A percentile compares a stretch with the other conserved stretches of the same genome.
Conservation (phyloP, 2,888 invertebrate genomes). For the Calameuta idolon region DNA sequence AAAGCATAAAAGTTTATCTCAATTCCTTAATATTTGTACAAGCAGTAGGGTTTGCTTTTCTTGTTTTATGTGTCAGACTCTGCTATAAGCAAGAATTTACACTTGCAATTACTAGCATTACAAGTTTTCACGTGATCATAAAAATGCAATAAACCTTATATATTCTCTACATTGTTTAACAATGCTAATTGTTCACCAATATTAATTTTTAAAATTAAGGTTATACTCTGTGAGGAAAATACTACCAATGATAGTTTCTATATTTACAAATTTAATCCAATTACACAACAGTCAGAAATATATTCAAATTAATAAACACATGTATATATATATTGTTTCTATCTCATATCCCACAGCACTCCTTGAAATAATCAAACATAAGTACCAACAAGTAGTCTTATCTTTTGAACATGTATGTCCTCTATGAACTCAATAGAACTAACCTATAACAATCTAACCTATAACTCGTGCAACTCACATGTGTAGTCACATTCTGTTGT, state of each 20-base stretch:
- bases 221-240: not conserved
- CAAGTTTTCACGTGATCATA: not conserved
- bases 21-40: constrained; percentile 5
- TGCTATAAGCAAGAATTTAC: not conserved
- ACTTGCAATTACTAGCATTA: not conserved
- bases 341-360: not conserved
- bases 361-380: not conserved
- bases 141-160: not conserved
- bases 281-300: not conserved
- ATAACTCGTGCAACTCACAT: not conserved
- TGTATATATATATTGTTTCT: not conserved
- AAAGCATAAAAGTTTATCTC: constrained; percentile 3
- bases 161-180: not conserved
- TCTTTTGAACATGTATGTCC: not conserved
- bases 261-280: not conserved
- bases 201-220: not conserved
- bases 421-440: not conserved
- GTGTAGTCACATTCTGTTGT: not conserved
- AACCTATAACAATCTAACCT: not conserved
- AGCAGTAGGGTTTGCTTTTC: not conserved
- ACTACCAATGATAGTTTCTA: not conserved
- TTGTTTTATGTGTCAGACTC: not conserved
- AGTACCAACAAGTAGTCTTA: not conserved
- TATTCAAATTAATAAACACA: not conserved
- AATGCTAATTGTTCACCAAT: not conserved